These are phyloP conservation scores for Trichoplax adhaerens DNA, from an alignment of 37 sponge, comb jelly and placozoan genomes.

Conservation along the genomic window DNA sequence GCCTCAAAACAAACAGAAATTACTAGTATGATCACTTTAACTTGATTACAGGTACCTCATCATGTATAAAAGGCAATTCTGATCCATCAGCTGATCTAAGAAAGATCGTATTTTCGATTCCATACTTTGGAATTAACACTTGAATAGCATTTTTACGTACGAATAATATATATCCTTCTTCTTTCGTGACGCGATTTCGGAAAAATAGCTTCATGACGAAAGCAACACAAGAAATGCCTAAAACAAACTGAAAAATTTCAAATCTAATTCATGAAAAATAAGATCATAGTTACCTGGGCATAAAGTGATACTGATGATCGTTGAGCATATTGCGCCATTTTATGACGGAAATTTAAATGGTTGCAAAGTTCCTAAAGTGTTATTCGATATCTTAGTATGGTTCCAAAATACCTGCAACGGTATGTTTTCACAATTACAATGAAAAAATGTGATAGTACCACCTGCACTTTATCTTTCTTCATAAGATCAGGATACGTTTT, in stretches of 20 bases:
- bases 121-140: slow-evolving; percentile 39
- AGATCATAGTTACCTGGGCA: slow-evolving; percentile 19
- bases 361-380: slow-evolving; percentile 45
- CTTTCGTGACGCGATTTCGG: slow-evolving; percentile 29
- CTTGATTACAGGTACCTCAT: no score
- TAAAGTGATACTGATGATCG: slow-evolving; percentile 74
- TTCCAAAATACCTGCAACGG: neutral
- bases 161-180: slow-evolving; percentile 70
- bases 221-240: no score
- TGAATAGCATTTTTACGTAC: slow-evolving; percentile 75
- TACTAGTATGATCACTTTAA: no score
- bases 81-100: no score
- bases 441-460: neutral
- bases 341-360: slow-evolving; percentile 76
- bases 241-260: neutral
- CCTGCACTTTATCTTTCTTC: slow-evolving; percentile 41
- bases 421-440: neutral
- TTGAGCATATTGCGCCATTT: slow-evolving; percentile 81
- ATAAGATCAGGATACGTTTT: slow-evolving; percentile 63
- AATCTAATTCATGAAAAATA: neutral
- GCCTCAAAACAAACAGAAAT: no score
- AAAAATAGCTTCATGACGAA: slow-evolving; percentile 47
- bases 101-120: no score
- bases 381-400: neutral
- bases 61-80: no score